These are phyloP conservation scores for Hepsetus odoe DNA, from an alignment of 2,113 vertebrate genomes.

Conservation along the genomic window DNA sequence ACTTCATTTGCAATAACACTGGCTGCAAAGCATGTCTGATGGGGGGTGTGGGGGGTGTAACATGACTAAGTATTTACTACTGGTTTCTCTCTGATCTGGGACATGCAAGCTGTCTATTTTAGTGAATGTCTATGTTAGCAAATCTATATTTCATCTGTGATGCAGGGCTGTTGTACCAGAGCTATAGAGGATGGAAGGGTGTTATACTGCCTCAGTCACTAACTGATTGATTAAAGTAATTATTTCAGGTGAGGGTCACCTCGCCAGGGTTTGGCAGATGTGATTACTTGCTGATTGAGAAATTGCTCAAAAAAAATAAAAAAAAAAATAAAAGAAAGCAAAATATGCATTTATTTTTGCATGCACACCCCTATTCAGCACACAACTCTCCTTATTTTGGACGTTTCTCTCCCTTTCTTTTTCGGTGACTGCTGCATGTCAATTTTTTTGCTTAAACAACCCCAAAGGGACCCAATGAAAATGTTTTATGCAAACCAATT, in stretches of 20 bases:
- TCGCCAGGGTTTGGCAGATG: constrained; percentile 10
- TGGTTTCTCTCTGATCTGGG: constrained; percentile 66
- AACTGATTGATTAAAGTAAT: constrained; percentile 50
- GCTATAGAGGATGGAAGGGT: constrained; percentile 1
- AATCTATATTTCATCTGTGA: constrained; percentile 30
- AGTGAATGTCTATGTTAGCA: constrained; percentile 74
- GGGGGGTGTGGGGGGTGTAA: background rate
- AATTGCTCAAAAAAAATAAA: background rate
- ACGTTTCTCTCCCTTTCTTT: background rate
- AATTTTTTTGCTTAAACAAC: background rate
- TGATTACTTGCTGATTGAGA: constrained; percentile 36
- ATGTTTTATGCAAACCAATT: constrained; percentile 1
- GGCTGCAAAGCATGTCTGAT: constrained; percentile 45
- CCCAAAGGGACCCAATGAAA: background rate
- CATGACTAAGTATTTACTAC: constrained; percentile 60
- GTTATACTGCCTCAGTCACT: constrained; percentile 29
- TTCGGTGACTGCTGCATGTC: background rate
- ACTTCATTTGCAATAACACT: constrained; percentile 50
- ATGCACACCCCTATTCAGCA: background rate
- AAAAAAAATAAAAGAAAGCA: too few species aligned
- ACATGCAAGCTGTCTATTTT: constrained; percentile 40
- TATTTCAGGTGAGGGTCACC: constrained; percentile 44
- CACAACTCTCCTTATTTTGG: constrained; percentile 4
- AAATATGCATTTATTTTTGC: constrained; percentile 31
- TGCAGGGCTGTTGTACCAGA: background rate